Conservation (phyloP, 2,888 invertebrate genomes). For the Heliconius ismenius region DNA sequence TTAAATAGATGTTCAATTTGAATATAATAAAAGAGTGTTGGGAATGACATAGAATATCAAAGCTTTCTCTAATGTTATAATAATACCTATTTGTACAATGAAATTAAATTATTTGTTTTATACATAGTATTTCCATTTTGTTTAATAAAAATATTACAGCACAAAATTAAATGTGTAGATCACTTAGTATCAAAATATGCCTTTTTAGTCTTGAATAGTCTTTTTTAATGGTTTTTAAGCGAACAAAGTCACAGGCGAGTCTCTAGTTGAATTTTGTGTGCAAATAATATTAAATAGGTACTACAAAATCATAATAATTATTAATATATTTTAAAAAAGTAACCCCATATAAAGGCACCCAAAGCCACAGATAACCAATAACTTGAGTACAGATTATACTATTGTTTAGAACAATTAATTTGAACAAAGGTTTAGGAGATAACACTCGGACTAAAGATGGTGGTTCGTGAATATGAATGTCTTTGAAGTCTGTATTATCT, state of each 20-base stretch:
- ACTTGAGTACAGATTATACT: constrained; percentile 38
- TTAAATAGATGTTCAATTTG: not conserved
- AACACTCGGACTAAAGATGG: constrained; percentile 32
- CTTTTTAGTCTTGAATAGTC: no score
- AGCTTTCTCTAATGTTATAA: not conserved
- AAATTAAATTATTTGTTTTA: no score
- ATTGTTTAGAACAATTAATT: constrained; percentile 41
- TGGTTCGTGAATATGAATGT: constrained; percentile 24
- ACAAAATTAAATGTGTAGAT: no score
- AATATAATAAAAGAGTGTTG: not conserved
- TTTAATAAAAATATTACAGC: no score
- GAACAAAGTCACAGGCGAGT: no score
- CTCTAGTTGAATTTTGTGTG: no score
- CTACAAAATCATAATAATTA: not conserved
- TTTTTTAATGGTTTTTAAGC: no score
- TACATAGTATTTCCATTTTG: no score
- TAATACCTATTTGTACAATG: not conserved
- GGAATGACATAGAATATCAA: no score
- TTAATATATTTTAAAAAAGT: not conserved
- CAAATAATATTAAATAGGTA: not conserved
- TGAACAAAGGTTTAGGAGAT: constrained; percentile 39
- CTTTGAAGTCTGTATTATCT: constrained; percentile 29
- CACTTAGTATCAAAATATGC: no score
- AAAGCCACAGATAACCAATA: constrained; percentile 38
- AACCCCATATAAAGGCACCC: constrained; percentile 22